Evolutionary conservation across 1,140 invertebrate genomes (phyloP).

Genomic region (Macrotrachela quadricornifera): DNA sequence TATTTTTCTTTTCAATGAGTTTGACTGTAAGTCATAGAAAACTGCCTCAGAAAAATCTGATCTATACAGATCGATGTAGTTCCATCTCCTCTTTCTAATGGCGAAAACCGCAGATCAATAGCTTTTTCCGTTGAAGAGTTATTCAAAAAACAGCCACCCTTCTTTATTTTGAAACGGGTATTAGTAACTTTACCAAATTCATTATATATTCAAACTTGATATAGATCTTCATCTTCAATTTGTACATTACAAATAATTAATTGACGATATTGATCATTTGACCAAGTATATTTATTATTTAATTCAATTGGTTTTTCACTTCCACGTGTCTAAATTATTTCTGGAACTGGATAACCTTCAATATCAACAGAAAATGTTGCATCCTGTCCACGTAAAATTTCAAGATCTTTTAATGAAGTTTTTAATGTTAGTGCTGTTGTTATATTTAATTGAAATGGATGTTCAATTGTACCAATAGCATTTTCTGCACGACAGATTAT

Average conservation of each 20-base stretch:
- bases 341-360: constrained; percentile 25
- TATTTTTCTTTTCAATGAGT: too few species aligned
- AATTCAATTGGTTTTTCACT: constrained; percentile 20
- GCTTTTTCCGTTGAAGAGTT: too few species aligned
- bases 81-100: too few species aligned
- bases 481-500: neutral
- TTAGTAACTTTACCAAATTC: neutral
- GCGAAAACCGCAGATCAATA: too few species aligned
- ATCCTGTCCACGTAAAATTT: neutral
- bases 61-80: too few species aligned
- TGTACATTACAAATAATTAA: neutral
- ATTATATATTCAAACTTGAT: neutral
- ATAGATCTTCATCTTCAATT: neutral
- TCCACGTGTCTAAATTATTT: constrained; percentile 42
- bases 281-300: neutral
- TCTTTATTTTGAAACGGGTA: too few species aligned
- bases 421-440: neutral
- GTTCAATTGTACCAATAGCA: neutral
- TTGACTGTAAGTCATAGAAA: too few species aligned
- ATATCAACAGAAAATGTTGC: neutral
- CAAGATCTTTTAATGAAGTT: neutral
- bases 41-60: too few species aligned
- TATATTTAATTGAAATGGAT: neutral
- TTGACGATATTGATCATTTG: neutral
- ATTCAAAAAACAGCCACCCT: too few species aligned